These are phyloP conservation scores for Palythoa grandiflora DNA, from an alignment of 92 coral and sea anemone genomes.

Conservation along the genomic window DNA sequence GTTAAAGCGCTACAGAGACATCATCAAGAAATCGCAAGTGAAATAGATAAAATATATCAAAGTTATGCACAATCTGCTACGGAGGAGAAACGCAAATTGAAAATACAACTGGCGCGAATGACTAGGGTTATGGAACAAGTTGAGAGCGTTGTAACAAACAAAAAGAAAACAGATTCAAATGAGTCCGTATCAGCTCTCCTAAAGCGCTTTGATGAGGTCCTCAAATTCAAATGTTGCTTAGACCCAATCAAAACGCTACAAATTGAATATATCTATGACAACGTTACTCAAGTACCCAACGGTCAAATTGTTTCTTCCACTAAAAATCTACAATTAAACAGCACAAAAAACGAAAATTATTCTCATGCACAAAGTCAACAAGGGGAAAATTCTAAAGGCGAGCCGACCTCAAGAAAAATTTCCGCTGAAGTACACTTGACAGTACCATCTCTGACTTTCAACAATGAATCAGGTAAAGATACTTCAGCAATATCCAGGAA, in stretches of 20 bases:
- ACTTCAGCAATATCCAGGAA: not conserved
- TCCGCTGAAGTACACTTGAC: not conserved
- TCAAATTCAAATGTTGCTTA: conserved; percentile 2
- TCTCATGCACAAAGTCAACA: not conserved
- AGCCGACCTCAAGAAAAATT: not conserved
- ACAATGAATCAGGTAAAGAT: not conserved
- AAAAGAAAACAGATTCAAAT: not conserved
- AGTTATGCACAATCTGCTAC: conserved; percentile 23
- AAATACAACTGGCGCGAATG: conserved; percentile 38
- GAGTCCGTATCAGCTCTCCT: conserved; percentile 1
- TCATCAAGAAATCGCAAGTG: conserved; percentile 9
- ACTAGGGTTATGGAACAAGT: conserved; percentile 23
- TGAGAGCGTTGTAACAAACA: conserved; percentile 10
- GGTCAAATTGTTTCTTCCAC: conserved; percentile 12
- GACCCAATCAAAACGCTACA: conserved; percentile 26
- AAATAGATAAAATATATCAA: conserved; percentile 23
- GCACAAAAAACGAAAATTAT: not conserved
- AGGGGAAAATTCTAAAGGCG: not conserved
- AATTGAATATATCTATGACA: conserved; percentile 31
- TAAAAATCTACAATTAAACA: not conserved
- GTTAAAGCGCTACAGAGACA: conserved; percentile 32
- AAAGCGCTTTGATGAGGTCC: conserved; percentile 39
- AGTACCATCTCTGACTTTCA: not conserved
- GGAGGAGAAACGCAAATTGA: conserved; percentile 38
- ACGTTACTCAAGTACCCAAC: conserved; percentile 11